phyloP scores from a whole-genome alignment of 2,113 vertebrate genomes.

The Circaetus cinerascens region DNA sequence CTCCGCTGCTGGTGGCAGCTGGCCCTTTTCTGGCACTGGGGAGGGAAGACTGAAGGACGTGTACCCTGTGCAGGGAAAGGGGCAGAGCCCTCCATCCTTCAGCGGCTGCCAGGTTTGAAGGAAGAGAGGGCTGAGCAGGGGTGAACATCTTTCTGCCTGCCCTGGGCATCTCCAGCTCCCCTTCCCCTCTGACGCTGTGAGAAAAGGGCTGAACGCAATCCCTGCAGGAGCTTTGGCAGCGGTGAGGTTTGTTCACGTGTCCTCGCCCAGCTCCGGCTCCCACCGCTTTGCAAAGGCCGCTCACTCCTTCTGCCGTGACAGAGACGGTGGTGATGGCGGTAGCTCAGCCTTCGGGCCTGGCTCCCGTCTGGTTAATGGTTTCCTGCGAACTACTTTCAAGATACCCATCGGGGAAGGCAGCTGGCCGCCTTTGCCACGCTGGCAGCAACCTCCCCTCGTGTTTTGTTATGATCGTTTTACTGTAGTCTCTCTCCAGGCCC shows the following conservation, averaged over 20 bases:
- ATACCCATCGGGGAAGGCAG: background rate
- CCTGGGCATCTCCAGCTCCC: background rate
- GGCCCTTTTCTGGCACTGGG: background rate
- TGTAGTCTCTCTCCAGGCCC: background rate
- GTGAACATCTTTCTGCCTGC: background rate
- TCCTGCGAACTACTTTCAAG: slow-evolving; percentile 4
- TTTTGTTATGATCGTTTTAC: background rate
- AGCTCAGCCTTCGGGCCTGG: background rate
- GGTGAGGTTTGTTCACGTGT: background rate
- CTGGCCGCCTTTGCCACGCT: background rate
- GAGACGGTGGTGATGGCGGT: background rate
- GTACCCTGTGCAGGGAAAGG: background rate
- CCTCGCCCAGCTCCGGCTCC: rapidly evolving
- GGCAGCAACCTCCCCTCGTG: background rate
- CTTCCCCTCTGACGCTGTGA: background rate
- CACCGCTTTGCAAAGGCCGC: background rate
- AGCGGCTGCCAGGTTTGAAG: background rate
- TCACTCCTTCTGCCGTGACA: background rate
- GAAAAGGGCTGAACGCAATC: background rate
- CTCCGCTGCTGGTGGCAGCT: background rate
- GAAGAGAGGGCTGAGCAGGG: background rate
- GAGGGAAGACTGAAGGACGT: rapidly evolving
- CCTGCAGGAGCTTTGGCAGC: background rate
- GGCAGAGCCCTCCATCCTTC: background rate
- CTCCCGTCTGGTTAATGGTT: background rate